These are phyloP conservation scores for Canis aureus DNA, from an alignment of 2,113 vertebrate genomes.

Conservation along the genomic window DNA sequence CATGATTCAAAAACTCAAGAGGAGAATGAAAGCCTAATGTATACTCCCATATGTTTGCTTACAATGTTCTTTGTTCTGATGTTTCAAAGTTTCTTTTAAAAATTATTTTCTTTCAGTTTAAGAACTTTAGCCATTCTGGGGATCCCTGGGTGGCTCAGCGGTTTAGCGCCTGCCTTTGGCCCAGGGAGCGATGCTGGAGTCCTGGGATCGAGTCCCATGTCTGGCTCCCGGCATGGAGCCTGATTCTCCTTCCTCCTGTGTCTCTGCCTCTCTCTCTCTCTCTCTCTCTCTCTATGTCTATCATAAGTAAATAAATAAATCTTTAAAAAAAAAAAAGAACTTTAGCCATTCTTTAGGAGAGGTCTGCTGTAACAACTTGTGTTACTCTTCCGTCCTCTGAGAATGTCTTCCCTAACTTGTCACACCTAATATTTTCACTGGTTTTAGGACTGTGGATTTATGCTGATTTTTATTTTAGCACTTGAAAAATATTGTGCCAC, in stretches of 20 bases:
- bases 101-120: not conserved
- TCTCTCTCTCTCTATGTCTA: too few species aligned
- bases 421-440: not conserved
- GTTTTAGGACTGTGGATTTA: not conserved
- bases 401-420: not conserved
- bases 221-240: too few species aligned
- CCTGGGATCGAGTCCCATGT: too few species aligned
- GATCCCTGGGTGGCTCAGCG: too few species aligned
- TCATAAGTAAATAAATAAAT: too few species aligned
- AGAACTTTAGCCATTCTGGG: too few species aligned
- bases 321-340: not conserved
- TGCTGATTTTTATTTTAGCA: not conserved
- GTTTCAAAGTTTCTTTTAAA: not conserved
- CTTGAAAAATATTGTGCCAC: not conserved
- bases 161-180: too few species aligned
- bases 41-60: not conserved
- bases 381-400: not conserved
- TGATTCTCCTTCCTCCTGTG: too few species aligned
- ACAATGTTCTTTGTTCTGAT: not conserved
- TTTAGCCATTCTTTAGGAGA: not conserved
- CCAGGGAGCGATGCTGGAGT: too few species aligned
- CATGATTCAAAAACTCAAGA: not conserved
- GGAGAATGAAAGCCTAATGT: not conserved
- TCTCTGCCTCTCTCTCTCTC: too few species aligned
- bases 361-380: not conserved